Conservation (phyloP, 2,888 invertebrate genomes). For the Eilema griseolum region DNA sequence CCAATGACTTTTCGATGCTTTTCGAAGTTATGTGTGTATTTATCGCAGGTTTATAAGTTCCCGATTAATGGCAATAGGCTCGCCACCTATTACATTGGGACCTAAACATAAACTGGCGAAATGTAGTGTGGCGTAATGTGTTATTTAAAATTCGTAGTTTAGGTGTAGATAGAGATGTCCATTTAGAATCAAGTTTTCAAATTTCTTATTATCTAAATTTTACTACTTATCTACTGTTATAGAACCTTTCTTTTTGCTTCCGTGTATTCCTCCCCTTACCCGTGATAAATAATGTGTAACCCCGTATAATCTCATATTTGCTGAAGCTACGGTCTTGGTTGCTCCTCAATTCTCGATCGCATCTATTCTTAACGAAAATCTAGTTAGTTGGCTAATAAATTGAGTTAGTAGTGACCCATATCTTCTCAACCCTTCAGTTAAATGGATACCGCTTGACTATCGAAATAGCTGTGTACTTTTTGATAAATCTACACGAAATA, state of each 20-base stretch:
- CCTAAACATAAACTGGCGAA: no score
- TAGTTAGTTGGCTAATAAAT: conserved; percentile 13
- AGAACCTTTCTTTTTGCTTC: background rate
- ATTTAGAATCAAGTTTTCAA: background rate
- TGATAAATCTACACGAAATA: background rate
- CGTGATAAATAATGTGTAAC: conserved; percentile 1
- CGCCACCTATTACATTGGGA: no score
- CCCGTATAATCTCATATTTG: background rate
- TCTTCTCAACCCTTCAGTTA: conserved; percentile 6
- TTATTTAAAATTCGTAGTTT: background rate
- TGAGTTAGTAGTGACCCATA: conserved; percentile 12
- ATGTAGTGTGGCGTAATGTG: no score
- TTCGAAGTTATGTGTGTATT: no score
- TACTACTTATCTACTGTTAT: background rate
- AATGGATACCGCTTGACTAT: background rate
- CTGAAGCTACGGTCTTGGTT: conserved; percentile 4
- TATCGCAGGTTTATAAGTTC: no score
- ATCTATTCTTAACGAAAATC: conserved; percentile 17
- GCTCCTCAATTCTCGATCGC: background rate
- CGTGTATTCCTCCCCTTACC: background rate
- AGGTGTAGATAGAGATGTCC: background rate
- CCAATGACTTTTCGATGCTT: no score
- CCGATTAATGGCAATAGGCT: no score
- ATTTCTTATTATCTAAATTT: background rate
- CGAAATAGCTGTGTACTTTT: background rate